Evolutionary conservation across 2,113 vertebrate genomes (phyloP), one percentile per base, ranked within the genome.

Genomic region (Bothrops jararaca): DNA sequence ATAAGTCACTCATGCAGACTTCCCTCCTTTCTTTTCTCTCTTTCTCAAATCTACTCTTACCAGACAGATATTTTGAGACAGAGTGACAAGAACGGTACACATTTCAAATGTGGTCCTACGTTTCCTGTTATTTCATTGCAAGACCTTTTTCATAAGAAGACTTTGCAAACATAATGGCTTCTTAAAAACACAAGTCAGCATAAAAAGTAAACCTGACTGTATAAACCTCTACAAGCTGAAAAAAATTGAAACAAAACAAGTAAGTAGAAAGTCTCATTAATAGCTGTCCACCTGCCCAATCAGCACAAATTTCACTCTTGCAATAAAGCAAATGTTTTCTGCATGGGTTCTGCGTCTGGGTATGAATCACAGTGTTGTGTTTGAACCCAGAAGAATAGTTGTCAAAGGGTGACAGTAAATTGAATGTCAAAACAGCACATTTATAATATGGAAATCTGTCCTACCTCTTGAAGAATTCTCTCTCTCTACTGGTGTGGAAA

Each of bases 231-330:
- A 34, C 58, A 39, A 39, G 86, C 64, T 80, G 22, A 57, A 15
- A 18, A 5, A 7, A 42, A 42, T 22, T 42, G 74, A 80, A 39
- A 80, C 3, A 89, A 89, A 89, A 85, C 64, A 89, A 7, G 3
- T 12, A 1, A 34, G 34, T 86, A 29, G 48, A 50, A 50, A 42
- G 64, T 22, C 4, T 6, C 23, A 23, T 1, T 9, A 34, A 13
- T 22, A 22, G 90, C 12, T 52, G 45, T n/a, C 60, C 48, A 1
- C 52, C 39, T 39, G 42, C 57, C 45, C 54, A 58, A 69, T 91
- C 90, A 93, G 92, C 92, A 93, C 23, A 87, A 69, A 87, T 90
- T 45, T 87, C 45, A 52, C 54, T 85, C n/a, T 87, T 74, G 10
- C 39, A 42, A 45, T 11, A 29, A 29, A 39, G 60, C 50, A 58